phyloP scores from a whole-genome alignment of 2,888 invertebrate species.

The Tanypteryx hageni region DNA sequence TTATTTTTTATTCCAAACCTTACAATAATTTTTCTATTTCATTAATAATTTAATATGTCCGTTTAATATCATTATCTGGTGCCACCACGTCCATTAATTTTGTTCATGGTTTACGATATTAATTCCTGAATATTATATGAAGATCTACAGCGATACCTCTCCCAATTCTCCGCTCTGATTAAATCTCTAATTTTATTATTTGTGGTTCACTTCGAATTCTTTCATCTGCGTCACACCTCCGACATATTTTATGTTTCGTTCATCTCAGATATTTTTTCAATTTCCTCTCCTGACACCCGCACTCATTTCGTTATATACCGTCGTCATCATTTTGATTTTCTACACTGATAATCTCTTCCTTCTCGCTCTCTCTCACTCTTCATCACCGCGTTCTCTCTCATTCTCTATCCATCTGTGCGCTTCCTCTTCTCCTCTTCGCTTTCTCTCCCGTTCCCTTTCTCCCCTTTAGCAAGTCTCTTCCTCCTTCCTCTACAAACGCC shows the following conservation, averaged over 20 bases:
- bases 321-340: conserved; percentile 40
- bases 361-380: not conserved
- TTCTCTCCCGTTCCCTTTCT: conserved; percentile 16
- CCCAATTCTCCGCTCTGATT: not conserved
- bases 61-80: conserved; percentile 26
- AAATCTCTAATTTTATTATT: conserved; percentile 44
- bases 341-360: not conserved
- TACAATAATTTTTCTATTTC: not conserved
- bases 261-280: conserved; percentile 49
- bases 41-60: not conserved
- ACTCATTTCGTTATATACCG: conserved; percentile 46
- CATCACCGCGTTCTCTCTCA: not conserved
- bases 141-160: not conserved
- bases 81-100: conserved; percentile 18
- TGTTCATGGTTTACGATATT: conserved; percentile 36
- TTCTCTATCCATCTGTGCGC: not conserved
- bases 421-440: not conserved
- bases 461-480: not conserved
- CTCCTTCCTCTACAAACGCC: not conserved
- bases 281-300: conserved; percentile 48
- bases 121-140: conserved; percentile 30
- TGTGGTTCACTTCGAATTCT: conserved; percentile 20
- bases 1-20: not conserved
- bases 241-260: conserved; percentile 25
- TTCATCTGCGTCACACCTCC: conserved; percentile 21